These are phyloP conservation scores for Chamaedrilus cognettii DNA, from an alignment of 2,888 invertebrate genomes.

Conservation along the genomic window DNA sequence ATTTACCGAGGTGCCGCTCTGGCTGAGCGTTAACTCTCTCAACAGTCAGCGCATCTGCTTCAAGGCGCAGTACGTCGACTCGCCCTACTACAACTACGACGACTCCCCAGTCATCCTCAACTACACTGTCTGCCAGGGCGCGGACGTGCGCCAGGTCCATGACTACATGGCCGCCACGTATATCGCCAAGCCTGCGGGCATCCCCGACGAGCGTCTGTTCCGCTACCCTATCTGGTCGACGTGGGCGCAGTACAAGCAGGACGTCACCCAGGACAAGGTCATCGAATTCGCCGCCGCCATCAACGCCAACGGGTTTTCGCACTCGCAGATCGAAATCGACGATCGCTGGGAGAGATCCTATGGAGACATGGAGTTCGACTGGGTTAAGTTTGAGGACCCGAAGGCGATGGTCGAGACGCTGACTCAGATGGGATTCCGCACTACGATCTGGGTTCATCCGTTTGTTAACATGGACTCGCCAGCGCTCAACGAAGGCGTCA, in stretches of 20 bases:
- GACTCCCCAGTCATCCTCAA: constrained; percentile 40
- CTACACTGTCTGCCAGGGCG: constrained; percentile 68
- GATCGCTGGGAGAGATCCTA: constrained; percentile 83
- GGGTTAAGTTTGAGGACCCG: constrained; percentile 72
- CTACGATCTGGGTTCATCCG: constrained; percentile 70
- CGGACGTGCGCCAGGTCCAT: constrained; percentile 69
- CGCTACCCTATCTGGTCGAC: constrained; percentile 85
- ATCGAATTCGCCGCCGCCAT: constrained; percentile 40
- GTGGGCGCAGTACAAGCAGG: constrained; percentile 75
- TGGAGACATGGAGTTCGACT: constrained; percentile 78
- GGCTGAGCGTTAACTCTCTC: constrained; percentile 75
- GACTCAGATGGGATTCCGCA: constrained; percentile 68
- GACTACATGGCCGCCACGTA: constrained; percentile 64
- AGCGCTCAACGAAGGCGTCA: constrained; percentile 62
- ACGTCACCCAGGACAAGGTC: constrained; percentile 66
- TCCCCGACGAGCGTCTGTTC: constrained; percentile 74
- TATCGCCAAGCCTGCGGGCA: constrained; percentile 67
- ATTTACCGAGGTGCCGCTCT: constrained; percentile 73
- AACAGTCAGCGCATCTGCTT: constrained; percentile 61
- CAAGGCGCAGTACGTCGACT: constrained; percentile 4
- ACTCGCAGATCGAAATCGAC: constrained; percentile 69
- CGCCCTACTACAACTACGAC: constrained; percentile 15
- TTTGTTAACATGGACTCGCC: constrained; percentile 77
- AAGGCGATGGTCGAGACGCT: constrained; percentile 67
- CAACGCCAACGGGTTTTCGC: constrained; percentile 39